Percentiles rank a stretch among this genome's conserved stretches.
Conservation (phyloP, 2,113 vertebrate species). For the Petaurus breviceps region DNA sequence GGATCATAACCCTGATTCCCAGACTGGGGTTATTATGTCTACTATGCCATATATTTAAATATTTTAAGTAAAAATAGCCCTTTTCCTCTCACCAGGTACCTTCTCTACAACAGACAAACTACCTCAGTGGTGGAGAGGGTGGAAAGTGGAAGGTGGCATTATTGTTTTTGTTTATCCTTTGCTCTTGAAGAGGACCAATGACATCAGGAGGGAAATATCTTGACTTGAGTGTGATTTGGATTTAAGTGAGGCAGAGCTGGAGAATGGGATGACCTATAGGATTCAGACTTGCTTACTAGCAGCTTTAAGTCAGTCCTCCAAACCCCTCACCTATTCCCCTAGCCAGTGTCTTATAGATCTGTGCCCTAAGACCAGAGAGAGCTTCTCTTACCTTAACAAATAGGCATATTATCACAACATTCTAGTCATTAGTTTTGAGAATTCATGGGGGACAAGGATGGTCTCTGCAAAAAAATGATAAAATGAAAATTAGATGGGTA, state of each 20-base stretch:
- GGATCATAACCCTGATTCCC: not conserved
- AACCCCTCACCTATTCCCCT: not conserved
- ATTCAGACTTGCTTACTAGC: not conserved
- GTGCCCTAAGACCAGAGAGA: not conserved
- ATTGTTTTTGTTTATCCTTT: too few relatives aligned
- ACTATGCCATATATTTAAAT: not conserved
- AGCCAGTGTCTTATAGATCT: not conserved
- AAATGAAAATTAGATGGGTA: not conserved
- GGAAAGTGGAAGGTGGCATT: too few relatives aligned
- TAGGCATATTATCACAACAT: not conserved
- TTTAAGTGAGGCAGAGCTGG: not conserved
- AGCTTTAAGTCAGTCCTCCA: not conserved
- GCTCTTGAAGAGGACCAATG: too few relatives aligned
- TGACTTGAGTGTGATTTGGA: too few relatives aligned
- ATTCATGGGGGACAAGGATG: not conserved
- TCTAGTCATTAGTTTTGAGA: not conserved
- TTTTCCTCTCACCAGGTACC: not conserved
- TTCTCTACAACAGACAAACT: not conserved
- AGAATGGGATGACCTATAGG: fast-evolving
- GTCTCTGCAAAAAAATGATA: not conserved
- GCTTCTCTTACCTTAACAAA: not conserved
- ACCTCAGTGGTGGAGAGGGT: not conserved
- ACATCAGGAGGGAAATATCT: too few relatives aligned
- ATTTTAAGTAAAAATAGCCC: not conserved
- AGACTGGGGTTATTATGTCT: not conserved